Evolutionary conservation across 2,113 vertebrate genomes (phyloP), one percentile per base, ranked within the genome.

Genomic region (Oenanthe melanoleuca): DNA sequence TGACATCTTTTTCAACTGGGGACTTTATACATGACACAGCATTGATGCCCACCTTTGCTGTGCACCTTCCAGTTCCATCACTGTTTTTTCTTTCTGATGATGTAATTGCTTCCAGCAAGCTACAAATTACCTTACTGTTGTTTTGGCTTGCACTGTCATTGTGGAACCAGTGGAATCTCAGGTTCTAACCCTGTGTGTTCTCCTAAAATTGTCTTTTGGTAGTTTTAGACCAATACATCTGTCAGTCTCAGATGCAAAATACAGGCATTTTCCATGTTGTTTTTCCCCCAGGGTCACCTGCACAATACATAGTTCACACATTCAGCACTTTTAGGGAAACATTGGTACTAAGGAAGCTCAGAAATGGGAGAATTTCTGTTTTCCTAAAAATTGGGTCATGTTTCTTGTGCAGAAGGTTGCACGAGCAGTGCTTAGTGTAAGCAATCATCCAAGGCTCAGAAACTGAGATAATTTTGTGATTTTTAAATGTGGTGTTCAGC

Each of bases 201-300:
- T 52, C n/a, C 71, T 49, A 8, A 57, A 56, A 9, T 49, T 0
- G 0, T 61, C 18, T 87, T 86, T 74, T 83, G 57, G 24, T 63
- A 28, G n/a, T 28, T 80, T 70, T 65, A 72, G 34, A 33, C 34
- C 42, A 71, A 71, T 61, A 16, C 6, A 19, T 49, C 29, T 65
- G 63, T 9, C 37, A 77, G 55, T 42, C 37, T 82, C 10, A 5
- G 63, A 77, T 67, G 40, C 37, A 67, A 69, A 65, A 50, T 74
- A 11, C 33, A 44, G 49, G 7, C 23, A 34, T 26, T 29, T 78
- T 69, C 72, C 14, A 1, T 53, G 24, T 16, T 0, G 0, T 61
- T 33, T 82, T 57, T 77, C 38, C 14, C 42, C 42, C 26, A 2
- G 44, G 11, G 14, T 44, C 10, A 23, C 56, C 24, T 60, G n/a